Conservation (phyloP, 1,140 invertebrate genomes). For the Phocides pigmalion region DNA sequence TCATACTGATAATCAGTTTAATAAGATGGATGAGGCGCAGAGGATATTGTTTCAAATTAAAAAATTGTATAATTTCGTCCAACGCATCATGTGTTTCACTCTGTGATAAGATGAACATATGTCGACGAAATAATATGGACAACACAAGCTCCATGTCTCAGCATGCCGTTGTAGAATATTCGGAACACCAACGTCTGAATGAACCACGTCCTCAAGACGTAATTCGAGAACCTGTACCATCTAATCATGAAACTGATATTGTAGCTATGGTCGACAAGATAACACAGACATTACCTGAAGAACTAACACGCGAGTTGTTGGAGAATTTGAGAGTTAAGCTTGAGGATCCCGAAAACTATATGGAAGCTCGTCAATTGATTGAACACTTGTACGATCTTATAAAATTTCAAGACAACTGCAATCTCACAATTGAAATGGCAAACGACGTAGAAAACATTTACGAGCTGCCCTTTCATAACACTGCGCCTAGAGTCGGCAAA, state of each 20-base stretch:
- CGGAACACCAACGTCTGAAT: constrained; percentile 84
- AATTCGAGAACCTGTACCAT: constrained; percentile 73
- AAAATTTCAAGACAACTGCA: constrained; percentile 89
- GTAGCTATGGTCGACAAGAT: constrained; percentile 86
- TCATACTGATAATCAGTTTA: constrained; percentile 67
- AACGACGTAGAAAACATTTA: constrained; percentile 87
- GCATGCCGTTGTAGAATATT: constrained; percentile 87
- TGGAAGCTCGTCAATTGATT: constrained; percentile 90
- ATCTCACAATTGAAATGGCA: constrained; percentile 77
- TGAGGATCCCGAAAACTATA: constrained; percentile 89
- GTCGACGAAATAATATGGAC: constrained; percentile 60
- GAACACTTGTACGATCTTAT: constrained; percentile 91
- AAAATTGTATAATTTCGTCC: constrained; percentile 63
- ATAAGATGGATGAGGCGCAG: constrained; percentile 64
- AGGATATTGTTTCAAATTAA: constrained; percentile 63
- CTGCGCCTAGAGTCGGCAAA: constrained; percentile 65
- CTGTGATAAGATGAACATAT: constrained; percentile 59
- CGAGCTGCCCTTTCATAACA: constrained; percentile 85
- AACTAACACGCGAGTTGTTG: constrained; percentile 89
- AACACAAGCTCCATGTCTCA: constrained; percentile 86
- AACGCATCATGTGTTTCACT: constrained; percentile 60
- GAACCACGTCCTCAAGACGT: constrained; percentile 75
- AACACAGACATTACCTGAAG: constrained; percentile 89
- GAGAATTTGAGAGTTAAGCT: constrained; percentile 87
- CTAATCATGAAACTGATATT: constrained; percentile 63